phyloP scores from a whole-genome alignment of 2,888 invertebrate species.

The Micropterix aruncella region DNA sequence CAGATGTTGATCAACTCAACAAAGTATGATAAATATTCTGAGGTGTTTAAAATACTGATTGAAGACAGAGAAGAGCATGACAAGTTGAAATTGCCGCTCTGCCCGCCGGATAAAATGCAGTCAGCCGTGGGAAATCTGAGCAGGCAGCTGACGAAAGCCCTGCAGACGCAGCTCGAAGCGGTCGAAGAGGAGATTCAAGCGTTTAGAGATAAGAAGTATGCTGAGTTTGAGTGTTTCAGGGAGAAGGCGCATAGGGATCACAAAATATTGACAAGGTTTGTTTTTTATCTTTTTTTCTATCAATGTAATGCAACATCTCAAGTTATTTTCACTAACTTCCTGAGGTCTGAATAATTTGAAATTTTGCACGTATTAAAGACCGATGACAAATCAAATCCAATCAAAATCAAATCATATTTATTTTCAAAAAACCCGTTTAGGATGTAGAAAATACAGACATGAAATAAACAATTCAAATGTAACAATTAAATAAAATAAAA shows the following conservation, averaged over 20 bases:
- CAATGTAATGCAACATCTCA: not conserved
- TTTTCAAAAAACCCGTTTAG: too few species aligned
- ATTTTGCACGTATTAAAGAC: too few species aligned
- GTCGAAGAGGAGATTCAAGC: conserved; percentile 64
- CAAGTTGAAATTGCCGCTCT: conserved; percentile 19
- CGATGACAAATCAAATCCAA: too few species aligned
- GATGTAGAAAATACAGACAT: too few species aligned
- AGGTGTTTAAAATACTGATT: conserved; percentile 56
- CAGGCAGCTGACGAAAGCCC: conserved; percentile 50
- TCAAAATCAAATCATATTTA: too few species aligned
- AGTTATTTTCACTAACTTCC: too few species aligned
- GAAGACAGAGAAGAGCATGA: conserved; percentile 35
- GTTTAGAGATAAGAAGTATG: conserved; percentile 62
- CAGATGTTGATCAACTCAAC: conserved; percentile 46
- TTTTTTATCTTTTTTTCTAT: conserved; percentile 1
- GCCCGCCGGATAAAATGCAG: conserved; percentile 32
- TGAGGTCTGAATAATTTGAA: too few species aligned
- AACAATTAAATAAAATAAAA: too few species aligned
- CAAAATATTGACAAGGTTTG: conserved; percentile 46
- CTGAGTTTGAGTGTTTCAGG: conserved; percentile 55
- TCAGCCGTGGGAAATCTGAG: conserved; percentile 44
- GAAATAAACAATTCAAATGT: too few species aligned
- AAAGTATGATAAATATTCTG: conserved; percentile 51
- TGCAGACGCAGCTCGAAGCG: conserved; percentile 53
- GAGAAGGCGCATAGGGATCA: conserved; percentile 61